These are phyloP conservation scores for Plagodis pulveraria DNA, from an alignment of 2,888 invertebrate genomes.

Conservation along the genomic window DNA sequence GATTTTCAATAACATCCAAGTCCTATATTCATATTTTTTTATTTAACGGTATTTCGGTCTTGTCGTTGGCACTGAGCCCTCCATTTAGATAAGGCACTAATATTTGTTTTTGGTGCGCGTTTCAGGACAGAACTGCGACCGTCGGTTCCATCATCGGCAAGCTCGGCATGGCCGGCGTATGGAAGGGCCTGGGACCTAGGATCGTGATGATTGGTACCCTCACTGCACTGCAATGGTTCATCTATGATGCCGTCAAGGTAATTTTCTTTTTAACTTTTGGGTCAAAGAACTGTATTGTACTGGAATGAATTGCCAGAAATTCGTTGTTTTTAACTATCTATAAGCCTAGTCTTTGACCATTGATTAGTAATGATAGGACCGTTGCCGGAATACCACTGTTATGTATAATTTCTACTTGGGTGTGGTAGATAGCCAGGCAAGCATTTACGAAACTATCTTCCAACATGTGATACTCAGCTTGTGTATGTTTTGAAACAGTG, in stretches of 20 bases:
- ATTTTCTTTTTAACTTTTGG: neutral
- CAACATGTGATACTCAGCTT: too few relatives aligned
- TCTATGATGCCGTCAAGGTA: constrained; percentile 98
- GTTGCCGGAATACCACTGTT: too few relatives aligned
- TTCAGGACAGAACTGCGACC: constrained; percentile 77
- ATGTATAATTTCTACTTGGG: too few relatives aligned
- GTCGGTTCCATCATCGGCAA: constrained; percentile 78
- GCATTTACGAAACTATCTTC: too few relatives aligned
- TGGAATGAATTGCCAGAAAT: neutral
- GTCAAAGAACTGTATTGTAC: neutral
- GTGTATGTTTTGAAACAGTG: too few relatives aligned
- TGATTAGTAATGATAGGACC: too few relatives aligned
- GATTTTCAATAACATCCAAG: too few relatives aligned
- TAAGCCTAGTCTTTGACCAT: too few relatives aligned
- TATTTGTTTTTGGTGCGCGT: constrained; percentile 18
- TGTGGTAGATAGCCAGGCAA: too few relatives aligned
- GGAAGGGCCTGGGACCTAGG: constrained; percentile 96
- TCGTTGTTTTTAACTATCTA: neutral
- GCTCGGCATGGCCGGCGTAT: constrained; percentile 86
- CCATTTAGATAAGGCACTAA: neutral
- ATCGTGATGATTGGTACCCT: constrained; percentile 99
- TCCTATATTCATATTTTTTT: too few relatives aligned
- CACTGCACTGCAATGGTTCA: constrained; percentile 98
- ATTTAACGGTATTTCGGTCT: neutral
- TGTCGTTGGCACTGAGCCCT: neutral